Evolutionary conservation across 2,113 vertebrate species (phyloP).

Genomic region (Calyptommatus sinebrachiatus): DNA sequence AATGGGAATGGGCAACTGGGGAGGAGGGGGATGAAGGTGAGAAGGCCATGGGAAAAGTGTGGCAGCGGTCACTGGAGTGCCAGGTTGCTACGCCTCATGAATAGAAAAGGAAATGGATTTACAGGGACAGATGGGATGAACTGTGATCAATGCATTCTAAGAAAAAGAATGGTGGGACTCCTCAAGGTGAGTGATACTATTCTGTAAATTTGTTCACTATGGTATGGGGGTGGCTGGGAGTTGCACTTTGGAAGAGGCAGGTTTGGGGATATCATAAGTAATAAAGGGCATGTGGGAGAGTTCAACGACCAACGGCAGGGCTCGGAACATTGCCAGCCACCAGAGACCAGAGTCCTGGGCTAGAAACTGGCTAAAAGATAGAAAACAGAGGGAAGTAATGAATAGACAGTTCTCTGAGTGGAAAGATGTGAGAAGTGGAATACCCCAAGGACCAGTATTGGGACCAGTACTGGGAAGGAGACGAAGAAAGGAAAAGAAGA

Average conservation of each 20-base stretch:
- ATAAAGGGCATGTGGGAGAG: too few relatives aligned
- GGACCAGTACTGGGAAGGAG: too few relatives aligned
- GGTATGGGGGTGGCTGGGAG: conserved; percentile 24
- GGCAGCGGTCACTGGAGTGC: conserved; percentile 71
- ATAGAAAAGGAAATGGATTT: conserved; percentile 78
- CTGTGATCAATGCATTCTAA: conserved; percentile 70
- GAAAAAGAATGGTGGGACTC: conserved; percentile 62
- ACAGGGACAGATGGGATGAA: conserved; percentile 73
- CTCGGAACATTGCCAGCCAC: too few relatives aligned
- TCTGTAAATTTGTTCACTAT: conserved; percentile 39
- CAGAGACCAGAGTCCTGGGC: too few relatives aligned
- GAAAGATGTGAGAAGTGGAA: too few relatives aligned
- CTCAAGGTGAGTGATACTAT: conserved; percentile 59
- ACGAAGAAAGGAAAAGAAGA: too few relatives aligned
- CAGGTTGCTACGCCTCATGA: conserved; percentile 74
- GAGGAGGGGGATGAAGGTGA: conserved; percentile 66
- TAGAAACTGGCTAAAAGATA: too few relatives aligned
- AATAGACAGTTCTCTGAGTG: too few relatives aligned
- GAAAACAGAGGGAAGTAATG: too few relatives aligned
- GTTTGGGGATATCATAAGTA: background rate
- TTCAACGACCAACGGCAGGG: too few relatives aligned
- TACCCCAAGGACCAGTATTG: too few relatives aligned
- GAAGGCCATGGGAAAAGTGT: conserved; percentile 79
- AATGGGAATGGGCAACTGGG: conserved; percentile 63
- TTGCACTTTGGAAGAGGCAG: background rate